Conservation (phyloP, 2,797 vertebrate species). For the Malurus leucopterus region DNA sequence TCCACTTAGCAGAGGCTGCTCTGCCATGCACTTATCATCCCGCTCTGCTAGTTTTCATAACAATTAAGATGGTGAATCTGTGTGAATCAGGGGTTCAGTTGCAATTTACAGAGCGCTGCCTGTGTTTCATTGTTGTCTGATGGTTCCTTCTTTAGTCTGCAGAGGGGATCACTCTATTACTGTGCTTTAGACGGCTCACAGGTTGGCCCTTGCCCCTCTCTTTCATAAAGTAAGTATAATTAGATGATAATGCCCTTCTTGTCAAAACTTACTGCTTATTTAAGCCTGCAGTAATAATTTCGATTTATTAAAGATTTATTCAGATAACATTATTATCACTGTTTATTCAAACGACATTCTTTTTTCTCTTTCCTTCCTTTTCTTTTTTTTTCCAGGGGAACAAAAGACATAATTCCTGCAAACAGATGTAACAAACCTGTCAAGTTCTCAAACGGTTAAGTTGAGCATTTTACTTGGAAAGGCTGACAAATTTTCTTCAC, state of each 20-base stretch:
- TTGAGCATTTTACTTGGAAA: constrained; percentile 73
- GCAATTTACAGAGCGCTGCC: constrained; percentile 31
- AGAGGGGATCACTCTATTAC: constrained; percentile 45
- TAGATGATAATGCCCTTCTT: constrained; percentile 55
- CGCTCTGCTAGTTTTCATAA: constrained; percentile 2
- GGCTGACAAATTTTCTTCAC: constrained; percentile 78
- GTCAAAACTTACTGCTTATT: constrained; percentile 47
- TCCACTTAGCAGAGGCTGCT: constrained; percentile 9
- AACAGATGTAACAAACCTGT: constrained; percentile 50
- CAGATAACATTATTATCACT: constrained; percentile 51
- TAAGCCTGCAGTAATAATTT: constrained; percentile 44
- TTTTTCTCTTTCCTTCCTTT: not conserved
- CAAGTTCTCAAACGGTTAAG: constrained; percentile 70
- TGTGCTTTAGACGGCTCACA: constrained; percentile 38
- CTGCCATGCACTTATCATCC: not conserved
- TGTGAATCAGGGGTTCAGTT: constrained; percentile 7
- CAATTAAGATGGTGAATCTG: constrained; percentile 44
- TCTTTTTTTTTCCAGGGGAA: constrained; percentile 1
- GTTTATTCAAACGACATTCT: constrained; percentile 49
- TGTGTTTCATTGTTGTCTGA: constrained; percentile 32
- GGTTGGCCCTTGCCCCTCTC: constrained; percentile 46
- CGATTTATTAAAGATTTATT: constrained; percentile 61
- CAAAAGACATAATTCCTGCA: constrained; percentile 35
- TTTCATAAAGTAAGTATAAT: constrained; percentile 60
- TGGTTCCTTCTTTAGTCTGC: constrained; percentile 48